phyloP scores from a whole-genome alignment of 1,140 invertebrate species.

The Branchinecta lindahli region DNA sequence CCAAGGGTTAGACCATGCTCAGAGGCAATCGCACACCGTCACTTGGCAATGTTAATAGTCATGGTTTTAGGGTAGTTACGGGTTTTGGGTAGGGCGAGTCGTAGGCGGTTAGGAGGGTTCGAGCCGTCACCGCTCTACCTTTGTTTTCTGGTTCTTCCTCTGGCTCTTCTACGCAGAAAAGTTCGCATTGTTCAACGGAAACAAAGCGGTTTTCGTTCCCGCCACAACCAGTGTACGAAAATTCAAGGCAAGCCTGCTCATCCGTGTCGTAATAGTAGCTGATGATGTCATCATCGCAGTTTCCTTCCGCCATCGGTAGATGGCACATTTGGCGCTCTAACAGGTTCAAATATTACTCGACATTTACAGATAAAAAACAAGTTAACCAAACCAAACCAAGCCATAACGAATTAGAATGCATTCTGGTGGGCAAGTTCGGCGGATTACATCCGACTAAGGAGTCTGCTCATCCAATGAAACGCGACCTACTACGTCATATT shows the following conservation, averaged over 20 bases:
- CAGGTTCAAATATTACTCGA: conserved; percentile 7
- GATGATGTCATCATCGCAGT: conserved; percentile 37
- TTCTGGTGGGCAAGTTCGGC: no score
- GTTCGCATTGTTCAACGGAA: conserved; percentile 39
- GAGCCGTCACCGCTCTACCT: no score
- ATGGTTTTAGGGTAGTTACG: conserved; percentile 6
- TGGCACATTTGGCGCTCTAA: conserved; percentile 31
- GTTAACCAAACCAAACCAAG: no score
- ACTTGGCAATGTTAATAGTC: neutral
- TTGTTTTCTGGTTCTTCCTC: neutral
- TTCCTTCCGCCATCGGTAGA: conserved; percentile 37
- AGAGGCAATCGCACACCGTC: no score
- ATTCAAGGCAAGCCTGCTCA: conserved; percentile 38
- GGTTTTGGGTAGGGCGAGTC: neutral
- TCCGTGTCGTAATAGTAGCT: conserved; percentile 44
- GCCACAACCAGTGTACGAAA: conserved; percentile 46
- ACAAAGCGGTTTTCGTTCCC: conserved; percentile 52
- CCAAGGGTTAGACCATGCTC: no score
- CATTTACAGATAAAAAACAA: neutral
- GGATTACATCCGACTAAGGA: no score
- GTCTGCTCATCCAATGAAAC: no score
- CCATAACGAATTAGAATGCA: no score
- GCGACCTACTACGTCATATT: no score
- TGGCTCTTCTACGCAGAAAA: conserved; percentile 15
- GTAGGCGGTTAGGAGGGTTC: neutral